Evolutionary conservation across 2,797 vertebrate genomes (phyloP).

Genomic region (Falco concolor): DNA sequence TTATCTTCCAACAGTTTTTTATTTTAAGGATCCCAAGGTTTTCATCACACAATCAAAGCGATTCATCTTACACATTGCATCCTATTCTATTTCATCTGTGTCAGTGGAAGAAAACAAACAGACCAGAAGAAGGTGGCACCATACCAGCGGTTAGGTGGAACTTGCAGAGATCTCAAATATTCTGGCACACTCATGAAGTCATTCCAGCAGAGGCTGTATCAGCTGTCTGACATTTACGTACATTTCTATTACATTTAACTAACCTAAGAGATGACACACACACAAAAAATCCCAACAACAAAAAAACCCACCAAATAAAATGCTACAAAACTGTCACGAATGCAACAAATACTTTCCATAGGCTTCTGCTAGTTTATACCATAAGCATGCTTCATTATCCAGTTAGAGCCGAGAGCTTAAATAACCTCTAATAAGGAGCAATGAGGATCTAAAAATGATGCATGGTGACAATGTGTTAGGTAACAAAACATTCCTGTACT

Average conservation of each 20-base stretch:
- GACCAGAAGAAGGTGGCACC: background rate
- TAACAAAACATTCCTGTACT: background rate
- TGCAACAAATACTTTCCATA: background rate
- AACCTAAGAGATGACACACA: background rate
- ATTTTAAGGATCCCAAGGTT: background rate
- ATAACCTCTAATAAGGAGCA: slow-evolving; percentile 26
- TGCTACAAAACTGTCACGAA: background rate
- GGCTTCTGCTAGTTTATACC: background rate
- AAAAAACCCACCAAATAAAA: background rate
- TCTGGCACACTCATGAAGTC: background rate
- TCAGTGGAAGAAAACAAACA: background rate
- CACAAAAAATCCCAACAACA: background rate
- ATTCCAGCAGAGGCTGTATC: background rate
- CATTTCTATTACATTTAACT: background rate
- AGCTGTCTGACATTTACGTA: background rate
- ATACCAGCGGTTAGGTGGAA: background rate
- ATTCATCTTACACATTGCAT: background rate
- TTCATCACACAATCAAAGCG: background rate
- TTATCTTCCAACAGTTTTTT: background rate
- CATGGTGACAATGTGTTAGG: background rate
- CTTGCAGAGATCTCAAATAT: background rate
- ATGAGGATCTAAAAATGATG: slow-evolving; percentile 31
- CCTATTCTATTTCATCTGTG: background rate
- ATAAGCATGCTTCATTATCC: background rate
- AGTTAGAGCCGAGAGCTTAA: background rate